Evolutionary conservation across 1,140 invertebrate genomes (phyloP), one percentile per base, ranked within the genome.

Genomic region (Odontomachus brunneus): DNA sequence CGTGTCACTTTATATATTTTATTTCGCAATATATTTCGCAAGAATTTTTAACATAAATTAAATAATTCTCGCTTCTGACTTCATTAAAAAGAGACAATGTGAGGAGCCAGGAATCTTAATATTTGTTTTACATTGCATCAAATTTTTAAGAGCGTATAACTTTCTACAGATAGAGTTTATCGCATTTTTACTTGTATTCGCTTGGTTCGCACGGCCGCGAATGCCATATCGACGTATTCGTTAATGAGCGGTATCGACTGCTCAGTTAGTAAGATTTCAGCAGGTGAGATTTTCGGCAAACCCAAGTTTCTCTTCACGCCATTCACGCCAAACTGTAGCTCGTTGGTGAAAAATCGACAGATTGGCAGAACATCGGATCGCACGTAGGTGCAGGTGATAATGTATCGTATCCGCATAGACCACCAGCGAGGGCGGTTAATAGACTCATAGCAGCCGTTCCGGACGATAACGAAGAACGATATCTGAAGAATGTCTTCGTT

Each of bases 301-400:
- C 87, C 89, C 12, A 86, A 89, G 75, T 92, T 89, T 33, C 71
- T 83, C 66, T 91, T 76, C 17, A 93, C 29, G 1, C 92, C 93
- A 5, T 84, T 81, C 0, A 59, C 71, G 1, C 92, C 92, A 26
- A 94, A 90, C 71, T 89, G 78, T 26, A 94, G 49, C 83, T 91
- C 82, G 33, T n/a, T 91, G 0, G 91, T 81, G 71, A 92, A 92
- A 65, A 87, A 94, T 33, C 88, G 83, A 67, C 92, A 94, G 11
- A 88, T 33, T 14, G 92, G 92, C 2, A 93, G 53, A 24, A 89
- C 78, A 44, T 93, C 90, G 24, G 92, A 91, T 83, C 88, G 85
- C 0, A 92, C 90, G 69, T 88, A 93, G 26, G 90, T 92, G 74
- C 88, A 90, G 3, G 86, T 67, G 51, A 82, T 65, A 22, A 89